Base-by-base conservation (phyloP, 1,140 invertebrate species). In the Cotesia glomerata region DNA sequence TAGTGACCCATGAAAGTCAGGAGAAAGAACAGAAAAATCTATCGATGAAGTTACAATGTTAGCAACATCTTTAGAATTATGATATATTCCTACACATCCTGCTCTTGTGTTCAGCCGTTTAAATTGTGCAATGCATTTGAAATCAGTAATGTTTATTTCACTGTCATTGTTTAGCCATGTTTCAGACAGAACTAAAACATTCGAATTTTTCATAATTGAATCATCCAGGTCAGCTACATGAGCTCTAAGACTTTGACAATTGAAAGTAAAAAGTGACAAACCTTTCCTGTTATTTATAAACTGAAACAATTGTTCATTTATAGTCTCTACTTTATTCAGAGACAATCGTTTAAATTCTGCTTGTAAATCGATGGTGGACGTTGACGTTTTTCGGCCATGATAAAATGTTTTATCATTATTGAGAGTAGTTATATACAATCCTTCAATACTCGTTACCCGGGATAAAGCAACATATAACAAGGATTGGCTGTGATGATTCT, bases 151-250 rank as follows among this genome's bases (percentile, higher is more conserved):
- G 49, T 62, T 56, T 11, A 76, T 36, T 13, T 9, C 32, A 34
- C 75, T 72, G 16, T 74, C 58, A 35, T 72, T 72, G 36, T 45
- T 11, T 35, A 72, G 59, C 68, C 59, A 73, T 51, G 74, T 75
- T 74, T 77, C 76, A 16, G 74, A 73, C 51, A 73, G 66, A n/a
- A 77, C 9, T 68, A 77, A 45, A 45, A 67, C n/a, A 54, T 71
- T 72, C 18, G 67, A 69, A 16, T 67, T 61, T 58, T 71, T 68
- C 13, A 71, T 34, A n/a, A 76, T 59, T 58, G 63, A 14, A 64
- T 76, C 72, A 5, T 13, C 54, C 5, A 74, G 26, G 54, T 76
- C 75, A 5, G 2, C 26, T 13, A n/a, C n/a, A 49, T 76, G 75
- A 39, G 69, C 69, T 26, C 64, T 16, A 9, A 76, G 49, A 70